Percentiles rank a stretch among this genome's conserved stretches.
Evolutionary conservation across 2,888 invertebrate species (phyloP).

Genomic region (Melanophora roralis): DNA sequence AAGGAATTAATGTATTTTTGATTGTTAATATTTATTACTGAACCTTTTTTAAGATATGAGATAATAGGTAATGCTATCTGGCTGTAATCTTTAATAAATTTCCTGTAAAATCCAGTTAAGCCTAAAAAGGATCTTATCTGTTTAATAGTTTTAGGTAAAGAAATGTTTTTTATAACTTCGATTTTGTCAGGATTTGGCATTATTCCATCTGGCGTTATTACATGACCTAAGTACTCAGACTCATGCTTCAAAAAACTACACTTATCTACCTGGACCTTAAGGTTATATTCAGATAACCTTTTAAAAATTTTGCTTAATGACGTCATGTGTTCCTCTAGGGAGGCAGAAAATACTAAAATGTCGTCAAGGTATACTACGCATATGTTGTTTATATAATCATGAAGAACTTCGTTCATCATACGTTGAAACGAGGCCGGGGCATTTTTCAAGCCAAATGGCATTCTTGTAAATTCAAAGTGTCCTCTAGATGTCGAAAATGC

Average conservation of each 20-base stretch:
- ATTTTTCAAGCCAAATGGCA: constrained; percentile 30
- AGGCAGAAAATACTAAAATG: constrained; percentile 13
- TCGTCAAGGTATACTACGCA: neutral
- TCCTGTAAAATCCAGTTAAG: neutral
- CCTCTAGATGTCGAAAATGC: neutral
- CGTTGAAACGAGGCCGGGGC: constrained; percentile 23
- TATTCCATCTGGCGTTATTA: neutral
- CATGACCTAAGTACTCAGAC: constrained; percentile 13
- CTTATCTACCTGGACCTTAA: constrained; percentile 28
- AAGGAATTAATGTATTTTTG: constrained; percentile 27
- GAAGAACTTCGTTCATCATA: constrained; percentile 22
- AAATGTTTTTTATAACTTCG: neutral
- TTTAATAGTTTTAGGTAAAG: neutral
- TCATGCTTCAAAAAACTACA: constrained; percentile 15
- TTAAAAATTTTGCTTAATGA: neutral
- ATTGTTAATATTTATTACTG: constrained; percentile 5
- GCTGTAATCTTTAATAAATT: constrained; percentile 15
- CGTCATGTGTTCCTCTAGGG: neutral
- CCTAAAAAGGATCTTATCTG: neutral
- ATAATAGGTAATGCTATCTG: constrained; percentile 13
- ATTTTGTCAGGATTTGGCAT: neutral
- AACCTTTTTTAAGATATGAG: constrained; percentile 9
- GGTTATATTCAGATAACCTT: neutral
- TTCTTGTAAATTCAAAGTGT: constrained; percentile 22
- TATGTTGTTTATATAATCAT: constrained; percentile 3